Evolutionary conservation across 2,113 vertebrate genomes (phyloP).

Genomic region (Cyprinodon variegatus): DNA sequence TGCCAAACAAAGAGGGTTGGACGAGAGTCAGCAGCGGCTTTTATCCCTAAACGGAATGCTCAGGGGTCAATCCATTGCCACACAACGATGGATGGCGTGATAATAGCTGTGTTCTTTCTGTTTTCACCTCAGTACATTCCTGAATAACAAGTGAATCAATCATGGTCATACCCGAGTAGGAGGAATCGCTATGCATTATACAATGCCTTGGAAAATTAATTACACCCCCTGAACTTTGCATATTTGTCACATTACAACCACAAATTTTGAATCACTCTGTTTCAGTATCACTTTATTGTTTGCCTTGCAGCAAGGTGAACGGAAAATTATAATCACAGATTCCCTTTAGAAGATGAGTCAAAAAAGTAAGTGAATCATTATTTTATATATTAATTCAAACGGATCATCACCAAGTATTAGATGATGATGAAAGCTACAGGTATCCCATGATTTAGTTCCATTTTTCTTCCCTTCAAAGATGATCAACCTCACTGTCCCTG

Average conservation of each 20-base stretch:
- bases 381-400: too few relatives aligned
- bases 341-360: background rate
- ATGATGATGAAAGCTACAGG: background rate
- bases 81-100: constrained; percentile 32
- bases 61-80: constrained; percentile 46
- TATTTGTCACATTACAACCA: constrained; percentile 1
- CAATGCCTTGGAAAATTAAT: background rate
- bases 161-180: constrained; percentile 31
- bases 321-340: background rate
- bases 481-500: background rate
- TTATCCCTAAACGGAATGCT: constrained; percentile 50
- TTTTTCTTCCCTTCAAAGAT: background rate
- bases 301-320: background rate
- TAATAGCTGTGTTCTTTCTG: constrained; percentile 11
- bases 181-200: constrained; percentile 19
- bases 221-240: constrained; percentile 3
- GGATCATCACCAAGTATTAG: too few relatives aligned
- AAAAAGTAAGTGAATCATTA: background rate
- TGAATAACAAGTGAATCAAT: constrained; percentile 50
- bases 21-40: constrained; percentile 52
- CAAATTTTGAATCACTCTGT: background rate
- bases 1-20: constrained; percentile 31
- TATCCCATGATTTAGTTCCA: background rate
- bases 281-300: background rate
- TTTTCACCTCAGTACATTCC: constrained; percentile 23